These are phyloP conservation scores for Tethya wilhelma DNA, from an alignment of 37 sponge, comb jelly and placozoan species.

Conservation along the genomic window DNA sequence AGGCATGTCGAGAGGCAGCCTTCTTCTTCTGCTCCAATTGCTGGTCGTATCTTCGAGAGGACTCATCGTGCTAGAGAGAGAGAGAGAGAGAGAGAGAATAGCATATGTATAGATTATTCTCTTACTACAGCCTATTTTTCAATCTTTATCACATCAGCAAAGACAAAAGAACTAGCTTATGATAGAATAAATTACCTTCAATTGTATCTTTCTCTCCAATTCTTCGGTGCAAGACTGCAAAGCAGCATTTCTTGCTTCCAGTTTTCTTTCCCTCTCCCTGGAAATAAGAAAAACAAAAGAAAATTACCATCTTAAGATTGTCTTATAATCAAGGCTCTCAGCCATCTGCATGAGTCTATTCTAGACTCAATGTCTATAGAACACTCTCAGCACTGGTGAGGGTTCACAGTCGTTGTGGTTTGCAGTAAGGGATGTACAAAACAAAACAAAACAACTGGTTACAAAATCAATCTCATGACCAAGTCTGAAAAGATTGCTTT, in stretches of 20 bases:
- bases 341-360: no score
- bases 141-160: no score
- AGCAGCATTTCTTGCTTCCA: slow-evolving; percentile 66
- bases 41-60: slow-evolving; percentile 65
- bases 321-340: no score
- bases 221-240: slow-evolving; percentile 52
- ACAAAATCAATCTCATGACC: no score
- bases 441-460: no score
- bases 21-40: slow-evolving; percentile 81
- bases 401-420: no score
- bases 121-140: not conserved
- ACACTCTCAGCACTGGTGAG: no score
- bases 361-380: no score
- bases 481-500: no score
- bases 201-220: slow-evolving; percentile 74
- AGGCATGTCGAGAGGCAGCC: slow-evolving; percentile 62
- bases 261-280: slow-evolving; percentile 78
- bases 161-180: no score
- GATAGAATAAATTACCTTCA: slow-evolving; percentile 66
- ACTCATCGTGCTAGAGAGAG: slow-evolving; percentile 63
- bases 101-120: not conserved
- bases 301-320: not conserved
- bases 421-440: no score
- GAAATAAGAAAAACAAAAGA: not conserved
- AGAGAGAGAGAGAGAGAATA: not conserved